Evolutionary conservation across 2,797 vertebrate genomes (phyloP).

Genomic region (Momotus momota): DNA sequence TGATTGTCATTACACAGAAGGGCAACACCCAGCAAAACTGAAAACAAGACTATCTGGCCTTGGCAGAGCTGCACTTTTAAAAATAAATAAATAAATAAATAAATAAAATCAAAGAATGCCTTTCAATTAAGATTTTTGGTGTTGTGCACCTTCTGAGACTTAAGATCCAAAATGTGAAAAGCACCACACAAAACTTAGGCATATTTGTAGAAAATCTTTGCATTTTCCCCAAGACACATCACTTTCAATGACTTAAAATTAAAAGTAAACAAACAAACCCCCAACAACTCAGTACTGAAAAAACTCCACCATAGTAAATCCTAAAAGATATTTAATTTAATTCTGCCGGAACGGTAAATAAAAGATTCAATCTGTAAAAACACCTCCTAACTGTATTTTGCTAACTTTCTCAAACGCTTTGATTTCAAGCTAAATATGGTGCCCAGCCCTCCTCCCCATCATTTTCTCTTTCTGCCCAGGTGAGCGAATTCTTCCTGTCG

Average conservation of each 20-base stretch:
- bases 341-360: neutral
- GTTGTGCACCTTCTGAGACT: neutral
- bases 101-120: neutral
- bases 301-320: neutral
- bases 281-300: neutral
- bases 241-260: neutral
- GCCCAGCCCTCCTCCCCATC: neutral
- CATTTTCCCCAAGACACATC: neutral
- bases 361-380: neutral
- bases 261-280: neutral
- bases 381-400: neutral
- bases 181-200: neutral
- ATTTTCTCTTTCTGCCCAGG: neutral
- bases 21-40: neutral
- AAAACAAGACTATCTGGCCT: neutral
- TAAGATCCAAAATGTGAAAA: neutral
- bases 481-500: neutral
- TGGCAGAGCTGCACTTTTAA: neutral
- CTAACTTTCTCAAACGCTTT: neutral
- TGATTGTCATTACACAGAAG: neutral
- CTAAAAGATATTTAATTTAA: neutral
- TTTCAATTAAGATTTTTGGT: neutral
- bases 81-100: neutral
- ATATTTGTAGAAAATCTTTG: neutral
- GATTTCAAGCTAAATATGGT: neutral